These are phyloP conservation scores for Calidris pygmaea DNA, from an alignment of 2,113 vertebrate genomes.

Conservation along the genomic window DNA sequence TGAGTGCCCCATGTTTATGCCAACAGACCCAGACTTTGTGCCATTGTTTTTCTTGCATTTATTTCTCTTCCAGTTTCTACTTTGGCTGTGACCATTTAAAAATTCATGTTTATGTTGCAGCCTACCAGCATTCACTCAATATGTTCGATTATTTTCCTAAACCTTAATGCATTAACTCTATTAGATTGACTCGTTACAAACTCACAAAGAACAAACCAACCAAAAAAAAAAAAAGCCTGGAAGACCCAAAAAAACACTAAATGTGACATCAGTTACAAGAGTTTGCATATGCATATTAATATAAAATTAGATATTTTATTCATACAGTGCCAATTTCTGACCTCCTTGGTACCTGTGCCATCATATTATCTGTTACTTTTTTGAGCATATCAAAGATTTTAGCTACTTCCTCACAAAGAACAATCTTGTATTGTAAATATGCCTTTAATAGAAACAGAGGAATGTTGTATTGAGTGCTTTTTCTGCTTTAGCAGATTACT, in stretches of 20 bases:
- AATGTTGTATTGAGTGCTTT: background rate
- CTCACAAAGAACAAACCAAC: background rate
- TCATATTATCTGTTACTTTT: background rate
- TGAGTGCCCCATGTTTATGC: background rate
- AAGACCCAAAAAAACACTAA: background rate
- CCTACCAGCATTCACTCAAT: background rate
- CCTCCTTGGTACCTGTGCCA: background rate
- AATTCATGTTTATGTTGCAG: background rate
- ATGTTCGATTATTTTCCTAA: conserved; percentile 7
- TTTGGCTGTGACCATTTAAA: background rate
- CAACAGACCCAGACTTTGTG: background rate
- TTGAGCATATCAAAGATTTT: background rate
- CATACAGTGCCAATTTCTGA: background rate
- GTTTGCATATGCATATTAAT: background rate
- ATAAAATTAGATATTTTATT: background rate
- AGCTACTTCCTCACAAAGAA: background rate
- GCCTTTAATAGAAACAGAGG: background rate
- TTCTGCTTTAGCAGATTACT: background rate
- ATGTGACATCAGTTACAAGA: background rate
- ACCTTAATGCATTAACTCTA: background rate
- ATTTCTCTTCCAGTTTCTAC: conserved; percentile 5
- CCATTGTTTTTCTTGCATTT: background rate
- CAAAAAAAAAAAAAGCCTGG: background rate
- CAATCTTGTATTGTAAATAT: background rate
- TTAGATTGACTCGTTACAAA: background rate